Evolutionary conservation across 1,140 invertebrate genomes (phyloP).

Genomic region (Leucophenga varia): DNA sequence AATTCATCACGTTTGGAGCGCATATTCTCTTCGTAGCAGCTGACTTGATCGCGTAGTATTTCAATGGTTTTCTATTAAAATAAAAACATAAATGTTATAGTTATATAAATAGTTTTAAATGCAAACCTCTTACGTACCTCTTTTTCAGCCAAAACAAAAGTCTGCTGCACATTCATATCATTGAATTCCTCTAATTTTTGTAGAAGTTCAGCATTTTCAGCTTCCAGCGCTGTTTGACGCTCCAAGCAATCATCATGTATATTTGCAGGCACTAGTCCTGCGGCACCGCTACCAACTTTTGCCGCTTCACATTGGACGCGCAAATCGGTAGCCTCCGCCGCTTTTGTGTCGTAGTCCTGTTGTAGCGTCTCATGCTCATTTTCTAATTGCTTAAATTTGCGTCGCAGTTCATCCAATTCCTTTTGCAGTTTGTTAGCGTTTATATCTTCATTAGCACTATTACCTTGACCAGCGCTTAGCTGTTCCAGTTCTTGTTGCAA

Average conservation of each 20-base stretch:
- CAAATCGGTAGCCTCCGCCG: constrained; percentile 19
- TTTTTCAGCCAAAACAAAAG: constrained; percentile 36
- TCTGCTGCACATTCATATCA: constrained; percentile 28
- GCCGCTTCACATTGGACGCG: constrained; percentile 20
- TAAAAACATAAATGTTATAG: not conserved
- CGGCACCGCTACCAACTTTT: constrained; percentile 9
- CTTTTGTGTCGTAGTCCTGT: constrained; percentile 33
- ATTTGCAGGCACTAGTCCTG: constrained; percentile 6
- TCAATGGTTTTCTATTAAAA: constrained; percentile 35
- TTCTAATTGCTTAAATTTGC: constrained; percentile 27
- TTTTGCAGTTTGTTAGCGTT: constrained; percentile 11
- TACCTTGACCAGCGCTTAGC: not conserved
- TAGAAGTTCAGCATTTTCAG: constrained; percentile 40
- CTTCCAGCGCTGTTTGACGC: constrained; percentile 26
- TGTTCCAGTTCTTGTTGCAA: constrained; percentile 47
- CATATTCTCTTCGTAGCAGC: constrained; percentile 46
- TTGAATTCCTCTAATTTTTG: constrained; percentile 42
- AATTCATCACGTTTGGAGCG: constrained; percentile 40
- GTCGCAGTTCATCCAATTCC: constrained; percentile 36
- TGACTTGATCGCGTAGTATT: constrained; percentile 40
- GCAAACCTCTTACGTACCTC: constrained; percentile 20
- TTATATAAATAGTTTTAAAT: not conserved
- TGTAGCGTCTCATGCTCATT: constrained; percentile 31
- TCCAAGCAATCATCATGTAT: constrained; percentile 20
- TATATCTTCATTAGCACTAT: constrained; percentile 3